Percentiles rank a stretch among this genome's conserved stretches.
These are phyloP conservation scores for Melanotus villosus DNA, from an alignment of 2,888 invertebrate genomes.

Conservation along the genomic window DNA sequence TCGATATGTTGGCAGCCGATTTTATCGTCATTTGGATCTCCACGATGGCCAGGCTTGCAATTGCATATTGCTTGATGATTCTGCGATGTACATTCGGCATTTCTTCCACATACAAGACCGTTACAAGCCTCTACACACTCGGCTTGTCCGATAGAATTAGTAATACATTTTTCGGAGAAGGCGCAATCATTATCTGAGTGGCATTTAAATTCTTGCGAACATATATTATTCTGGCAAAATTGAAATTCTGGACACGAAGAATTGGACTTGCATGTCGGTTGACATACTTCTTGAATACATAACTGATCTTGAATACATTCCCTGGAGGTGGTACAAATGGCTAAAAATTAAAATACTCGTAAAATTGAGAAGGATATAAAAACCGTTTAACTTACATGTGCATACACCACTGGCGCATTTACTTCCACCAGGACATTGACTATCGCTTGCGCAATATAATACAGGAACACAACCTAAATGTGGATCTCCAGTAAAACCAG, in stretches of 20 bases:
- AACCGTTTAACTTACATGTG: constrained; percentile 71
- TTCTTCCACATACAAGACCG: constrained; percentile 83
- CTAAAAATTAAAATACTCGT: constrained; percentile 64
- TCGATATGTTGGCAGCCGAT: constrained; percentile 86
- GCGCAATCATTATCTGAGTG: constrained; percentile 80
- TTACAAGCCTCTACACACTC: constrained; percentile 85
- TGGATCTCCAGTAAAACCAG: constrained; percentile 90
- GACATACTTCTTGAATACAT: constrained; percentile 89
- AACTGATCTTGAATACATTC: constrained; percentile 90
- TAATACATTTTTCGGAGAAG: constrained; percentile 80
- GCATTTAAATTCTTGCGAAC: constrained; percentile 87
- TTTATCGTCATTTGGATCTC: constrained; percentile 80
- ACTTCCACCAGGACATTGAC: constrained; percentile 87
- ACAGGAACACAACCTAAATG: constrained; percentile 87
- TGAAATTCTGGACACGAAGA: constrained; percentile 88
- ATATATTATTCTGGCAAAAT: constrained; percentile 87
- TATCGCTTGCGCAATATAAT: constrained; percentile 86
- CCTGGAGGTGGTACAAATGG: constrained; percentile 83
- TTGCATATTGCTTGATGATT: constrained; percentile 83
- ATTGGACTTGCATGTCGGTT: constrained; percentile 86
- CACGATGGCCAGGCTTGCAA: constrained; percentile 85
- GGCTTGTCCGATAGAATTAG: constrained; percentile 79
- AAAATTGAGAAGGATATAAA: not conserved
- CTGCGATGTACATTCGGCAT: constrained; percentile 83
- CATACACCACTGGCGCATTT: constrained; percentile 89